These are phyloP conservation scores for Andricus grossulariae DNA, from an alignment of 1,140 invertebrate species.

Conservation along the genomic window DNA sequence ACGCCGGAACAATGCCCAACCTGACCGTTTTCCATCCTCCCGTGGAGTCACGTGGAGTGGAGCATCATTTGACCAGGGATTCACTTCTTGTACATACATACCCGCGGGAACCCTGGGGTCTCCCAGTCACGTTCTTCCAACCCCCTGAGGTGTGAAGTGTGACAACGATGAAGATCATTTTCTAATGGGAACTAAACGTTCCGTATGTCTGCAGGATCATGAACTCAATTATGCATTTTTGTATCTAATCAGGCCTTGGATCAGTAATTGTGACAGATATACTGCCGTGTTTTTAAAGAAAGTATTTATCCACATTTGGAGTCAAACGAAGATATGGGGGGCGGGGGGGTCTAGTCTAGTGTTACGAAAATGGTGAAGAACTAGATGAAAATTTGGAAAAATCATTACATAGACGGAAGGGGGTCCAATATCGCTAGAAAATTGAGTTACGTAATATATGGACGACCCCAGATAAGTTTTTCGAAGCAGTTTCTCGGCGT, in stretches of 20 bases:
- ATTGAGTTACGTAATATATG: too few species aligned
- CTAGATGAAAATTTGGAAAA: too few species aligned
- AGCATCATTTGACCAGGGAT: slow-evolving; percentile 30
- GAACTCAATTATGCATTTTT: neutral
- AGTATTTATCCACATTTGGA: too few species aligned
- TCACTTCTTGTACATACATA: slow-evolving; percentile 28
- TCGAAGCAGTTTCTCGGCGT: too few species aligned
- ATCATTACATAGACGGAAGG: too few species aligned
- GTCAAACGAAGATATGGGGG: too few species aligned
- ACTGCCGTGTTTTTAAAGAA: too few species aligned
- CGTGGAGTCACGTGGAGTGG: neutral
- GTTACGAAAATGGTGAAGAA: too few species aligned
- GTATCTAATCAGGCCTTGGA: neutral
- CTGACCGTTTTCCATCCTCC: slow-evolving; percentile 20
- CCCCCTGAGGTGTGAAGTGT: slow-evolving; percentile 44
- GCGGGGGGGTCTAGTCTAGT: too few species aligned
- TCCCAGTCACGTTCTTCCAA: slow-evolving; percentile 6
- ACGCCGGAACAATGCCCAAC: slow-evolving; percentile 42
- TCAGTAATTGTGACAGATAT: too few species aligned
- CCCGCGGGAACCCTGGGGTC: slow-evolving; percentile 31
- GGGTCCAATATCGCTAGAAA: too few species aligned
- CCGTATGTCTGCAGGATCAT: neutral
- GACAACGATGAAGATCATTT: slow-evolving; percentile 33
- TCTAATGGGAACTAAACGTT: slow-evolving; percentile 39
- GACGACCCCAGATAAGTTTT: too few species aligned